Evolutionary conservation across 2,113 vertebrate genomes (phyloP), one percentile per base, ranked within the genome.

Genomic region (Ophiodon elongatus): DNA sequence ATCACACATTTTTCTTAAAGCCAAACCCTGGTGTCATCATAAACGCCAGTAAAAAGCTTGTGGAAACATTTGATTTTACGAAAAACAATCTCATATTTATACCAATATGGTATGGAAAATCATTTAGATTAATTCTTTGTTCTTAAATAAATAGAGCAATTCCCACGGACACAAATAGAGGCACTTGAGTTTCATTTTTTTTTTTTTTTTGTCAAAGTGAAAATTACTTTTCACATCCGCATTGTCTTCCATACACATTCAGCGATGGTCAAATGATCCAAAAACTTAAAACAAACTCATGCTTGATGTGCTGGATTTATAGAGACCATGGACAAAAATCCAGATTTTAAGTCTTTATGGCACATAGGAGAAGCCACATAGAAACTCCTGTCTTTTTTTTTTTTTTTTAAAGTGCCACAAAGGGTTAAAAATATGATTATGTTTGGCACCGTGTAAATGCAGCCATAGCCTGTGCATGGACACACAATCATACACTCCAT

Each of bases 91-190:
- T 94, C 90, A 93, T 95, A 91, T 90, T 93, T 94, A 95, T 96
- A 96, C 95, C 95, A 96, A 96, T 96, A 96, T 96, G 95, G 95
- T 96, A 96, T 95, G 95, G 91, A 95, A 95, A 94, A 94, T 94
- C 87, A 94, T 91, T 94, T 94, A 91, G 90, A 94, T 92, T 94
- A 93, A 94, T 92, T 95, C 88, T 95, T 92, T 93, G 85, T 95
- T 94, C 92, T 93, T 93, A 94, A 95, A 95, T 95, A 95, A 94
- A 93, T 95, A 95, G 94, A 95, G 94, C 92, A 95, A 93, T 94
- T 95, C 93, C 90, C 93, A 94, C 82, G 89, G 94, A 95, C 95
- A 92, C 90, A 83, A 93, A 91, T 91, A 93, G 91, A 96, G 95
- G 95, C 95, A 96, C 95, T 96, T 96, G 85, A 94, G 90, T 91